Conservation (phyloP, 2,113 vertebrate genomes). For the Festucalex cinctus region DNA sequence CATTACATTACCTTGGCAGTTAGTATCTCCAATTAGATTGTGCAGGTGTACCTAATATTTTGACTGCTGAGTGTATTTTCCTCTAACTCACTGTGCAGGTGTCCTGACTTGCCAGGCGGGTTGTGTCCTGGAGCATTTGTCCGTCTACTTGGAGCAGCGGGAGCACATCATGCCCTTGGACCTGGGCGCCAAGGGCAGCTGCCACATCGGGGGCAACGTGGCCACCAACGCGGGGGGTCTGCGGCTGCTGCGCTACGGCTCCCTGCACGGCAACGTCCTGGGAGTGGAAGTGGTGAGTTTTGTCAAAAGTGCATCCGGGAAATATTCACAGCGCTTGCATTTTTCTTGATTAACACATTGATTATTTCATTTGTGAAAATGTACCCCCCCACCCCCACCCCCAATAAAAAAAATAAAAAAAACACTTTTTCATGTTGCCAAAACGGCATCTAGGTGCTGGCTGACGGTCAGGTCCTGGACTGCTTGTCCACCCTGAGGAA, state of each 20-base stretch:
- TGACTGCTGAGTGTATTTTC: no score
- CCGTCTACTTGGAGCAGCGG: constrained; percentile 74
- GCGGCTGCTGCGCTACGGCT: constrained; percentile 86
- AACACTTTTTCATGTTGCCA: not conserved
- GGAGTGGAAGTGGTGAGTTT: constrained; percentile 91
- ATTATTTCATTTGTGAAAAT: no score
- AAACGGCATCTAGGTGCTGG: constrained; percentile 77
- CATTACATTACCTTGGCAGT: not conserved
- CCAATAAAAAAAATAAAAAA: no score
- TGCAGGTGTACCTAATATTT: no score
- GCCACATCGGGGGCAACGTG: constrained; percentile 93
- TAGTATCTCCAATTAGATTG: not conserved
- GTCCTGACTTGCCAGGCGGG: constrained; percentile 90
- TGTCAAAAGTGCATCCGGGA: not conserved
- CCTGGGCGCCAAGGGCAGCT: constrained; percentile 94
- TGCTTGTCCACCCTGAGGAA: constrained; percentile 84
- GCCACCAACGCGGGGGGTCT: constrained; percentile 92
- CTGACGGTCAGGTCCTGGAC: constrained; percentile 82
- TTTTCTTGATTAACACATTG: no score
- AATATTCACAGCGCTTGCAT: no score
- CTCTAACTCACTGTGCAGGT: constrained; percentile 67
- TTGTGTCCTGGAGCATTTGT: constrained; percentile 87
- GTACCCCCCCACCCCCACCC: no score
- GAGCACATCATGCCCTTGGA: constrained; percentile 90
- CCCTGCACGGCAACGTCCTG: constrained; percentile 85